Conservation (phyloP, 1,140 invertebrate species). For the Eriosoma lanigerum region DNA sequence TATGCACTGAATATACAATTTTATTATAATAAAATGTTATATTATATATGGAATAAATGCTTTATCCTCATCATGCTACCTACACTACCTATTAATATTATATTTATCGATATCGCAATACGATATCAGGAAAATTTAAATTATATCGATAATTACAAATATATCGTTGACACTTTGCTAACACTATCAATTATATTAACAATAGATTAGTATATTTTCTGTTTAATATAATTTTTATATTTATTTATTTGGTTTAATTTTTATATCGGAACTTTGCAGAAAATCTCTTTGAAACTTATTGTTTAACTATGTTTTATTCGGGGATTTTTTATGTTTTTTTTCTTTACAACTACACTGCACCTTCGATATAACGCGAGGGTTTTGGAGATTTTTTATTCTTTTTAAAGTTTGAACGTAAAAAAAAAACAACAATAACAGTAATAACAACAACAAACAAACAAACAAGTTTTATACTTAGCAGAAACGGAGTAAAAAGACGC, state of each 20-base stretch:
- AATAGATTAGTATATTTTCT: too few relatives aligned
- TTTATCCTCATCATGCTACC: too few relatives aligned
- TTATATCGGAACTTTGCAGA: not conserved
- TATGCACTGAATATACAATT: too few relatives aligned
- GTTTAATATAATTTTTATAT: too few relatives aligned
- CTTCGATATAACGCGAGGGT: not conserved
- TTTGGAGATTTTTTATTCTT: slow-evolving; percentile 14
- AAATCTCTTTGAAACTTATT: slow-evolving; percentile 21
- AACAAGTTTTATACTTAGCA: slow-evolving; percentile 27
- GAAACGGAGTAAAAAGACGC: slow-evolving; percentile 24
- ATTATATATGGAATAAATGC: too few relatives aligned
- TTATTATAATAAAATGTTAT: too few relatives aligned
- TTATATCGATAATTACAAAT: too few relatives aligned
- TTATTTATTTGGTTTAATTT: not conserved
- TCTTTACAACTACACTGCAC: not conserved
- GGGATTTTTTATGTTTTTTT: not conserved
- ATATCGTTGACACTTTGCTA: too few relatives aligned
- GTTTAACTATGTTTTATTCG: slow-evolving; percentile 28
- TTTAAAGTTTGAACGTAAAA: slow-evolving; percentile 30
- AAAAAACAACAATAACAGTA: slow-evolving; percentile 3
- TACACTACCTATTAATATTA: too few relatives aligned
- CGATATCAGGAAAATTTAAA: too few relatives aligned
- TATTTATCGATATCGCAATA: too few relatives aligned
- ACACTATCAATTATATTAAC: too few relatives aligned
- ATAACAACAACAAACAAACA: slow-evolving; percentile 30